These are phyloP conservation scores for Brachyopa scutellaris DNA, from an alignment of 2,888 invertebrate genomes.

Conservation along the genomic window DNA sequence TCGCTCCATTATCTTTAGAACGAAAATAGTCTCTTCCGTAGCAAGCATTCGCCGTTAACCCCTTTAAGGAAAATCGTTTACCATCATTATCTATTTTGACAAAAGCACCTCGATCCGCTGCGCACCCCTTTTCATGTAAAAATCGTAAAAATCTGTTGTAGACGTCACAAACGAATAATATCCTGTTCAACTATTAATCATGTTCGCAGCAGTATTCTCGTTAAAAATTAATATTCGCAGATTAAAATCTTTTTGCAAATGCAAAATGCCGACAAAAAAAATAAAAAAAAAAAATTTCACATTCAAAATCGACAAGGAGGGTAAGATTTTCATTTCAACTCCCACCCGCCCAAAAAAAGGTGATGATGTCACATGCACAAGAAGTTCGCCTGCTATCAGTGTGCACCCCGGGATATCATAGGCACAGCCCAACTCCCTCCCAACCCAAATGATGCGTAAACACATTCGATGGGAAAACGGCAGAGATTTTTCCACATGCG, in stretches of 20 bases:
- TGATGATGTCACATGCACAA: conserved; percentile 72
- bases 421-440: conserved; percentile 42
- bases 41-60: too few species aligned
- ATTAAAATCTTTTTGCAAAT: conserved; percentile 69
- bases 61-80: conserved; percentile 17
- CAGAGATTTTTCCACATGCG: conserved; percentile 70
- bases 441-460: conserved; percentile 66
- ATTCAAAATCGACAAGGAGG: conserved; percentile 23
- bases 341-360: conserved; percentile 31
- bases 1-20: conserved; percentile 24
- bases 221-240: conserved; percentile 73
- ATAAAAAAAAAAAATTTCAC: conserved; percentile 18
- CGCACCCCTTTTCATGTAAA: conserved; percentile 23
- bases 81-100: conserved; percentile 13
- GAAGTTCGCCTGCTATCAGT: conserved; percentile 63
- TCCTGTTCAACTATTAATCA: conserved; percentile 72
- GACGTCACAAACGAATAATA: conserved; percentile 62
- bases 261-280: conserved; percentile 21
- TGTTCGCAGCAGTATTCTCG: conserved; percentile 70
- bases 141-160: conserved; percentile 9
- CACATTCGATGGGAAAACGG: conserved; percentile 57
- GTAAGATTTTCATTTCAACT: background rate
- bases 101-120: background rate
- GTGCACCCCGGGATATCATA: conserved; percentile 66
- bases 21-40: background rate